These are phyloP conservation scores for Penaeus indicus DNA, from an alignment of 1,140 invertebrate species.

Conservation along the genomic window DNA sequence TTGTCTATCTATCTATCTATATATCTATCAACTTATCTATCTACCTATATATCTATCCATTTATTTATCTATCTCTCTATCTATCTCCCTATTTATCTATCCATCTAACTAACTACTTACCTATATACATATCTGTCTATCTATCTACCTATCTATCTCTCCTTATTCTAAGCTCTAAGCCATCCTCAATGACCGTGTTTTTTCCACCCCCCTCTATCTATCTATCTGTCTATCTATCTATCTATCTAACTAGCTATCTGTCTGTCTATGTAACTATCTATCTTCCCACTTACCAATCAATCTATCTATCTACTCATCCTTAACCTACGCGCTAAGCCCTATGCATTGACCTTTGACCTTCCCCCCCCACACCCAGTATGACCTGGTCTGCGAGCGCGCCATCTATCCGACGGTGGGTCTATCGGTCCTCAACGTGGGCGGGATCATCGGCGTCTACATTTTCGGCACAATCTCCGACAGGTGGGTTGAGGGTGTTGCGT, in stretches of 20 bases:
- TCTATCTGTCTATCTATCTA: too few relatives aligned
- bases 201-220: neutral
- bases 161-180: neutral
- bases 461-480: constrained; percentile 87
- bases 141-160: neutral
- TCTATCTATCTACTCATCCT: neutral
- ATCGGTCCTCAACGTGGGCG: constrained; percentile 85
- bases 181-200: too few relatives aligned
- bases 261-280: neutral
- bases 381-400: constrained; percentile 83
- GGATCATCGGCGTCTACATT: constrained; percentile 86
- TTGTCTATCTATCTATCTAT: neutral
- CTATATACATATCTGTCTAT: neutral
- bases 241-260: neutral
- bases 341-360: too few relatives aligned
- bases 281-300: neutral
- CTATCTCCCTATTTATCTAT: neutral
- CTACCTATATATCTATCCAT: neutral
- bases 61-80: neutral
- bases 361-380: constrained; percentile 4
- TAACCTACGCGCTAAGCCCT: neutral
- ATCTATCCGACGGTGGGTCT: constrained; percentile 88
- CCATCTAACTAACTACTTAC: neutral
- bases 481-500: constrained; percentile 69
- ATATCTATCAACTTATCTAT: neutral